Percentiles rank a stretch among this genome's conserved stretches.
phyloP scores from a whole-genome alignment of 2,888 invertebrate species.

The Epinotia brunnichana region DNA sequence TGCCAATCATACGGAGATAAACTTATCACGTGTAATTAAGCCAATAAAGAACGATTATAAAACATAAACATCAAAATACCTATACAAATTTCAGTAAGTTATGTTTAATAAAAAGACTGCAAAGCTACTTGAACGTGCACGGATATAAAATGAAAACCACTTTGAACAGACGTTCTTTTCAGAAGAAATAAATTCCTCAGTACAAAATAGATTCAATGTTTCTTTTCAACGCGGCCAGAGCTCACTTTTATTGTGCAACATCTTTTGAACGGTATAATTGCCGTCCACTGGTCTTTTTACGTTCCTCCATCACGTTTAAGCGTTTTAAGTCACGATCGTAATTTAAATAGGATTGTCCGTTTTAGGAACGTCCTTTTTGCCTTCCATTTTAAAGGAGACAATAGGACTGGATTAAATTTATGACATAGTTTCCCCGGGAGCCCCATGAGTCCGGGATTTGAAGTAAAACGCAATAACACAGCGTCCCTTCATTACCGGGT shows the following conservation, averaged over 20 bases:
- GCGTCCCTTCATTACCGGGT: slow-evolving; percentile 61
- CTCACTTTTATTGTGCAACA: slow-evolving; percentile 23
- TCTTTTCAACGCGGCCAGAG: slow-evolving; percentile 9
- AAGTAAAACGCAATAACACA: slow-evolving; percentile 59
- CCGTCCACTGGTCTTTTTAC: slow-evolving; percentile 18
- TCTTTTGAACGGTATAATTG: slow-evolving; percentile 26
- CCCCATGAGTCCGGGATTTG: slow-evolving; percentile 52
- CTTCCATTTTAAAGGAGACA: slow-evolving; percentile 52
- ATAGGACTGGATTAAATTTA: slow-evolving; percentile 62
- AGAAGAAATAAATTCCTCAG: slow-evolving; percentile 1
- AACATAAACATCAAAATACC: too few species aligned
- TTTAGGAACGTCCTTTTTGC: slow-evolving; percentile 37
- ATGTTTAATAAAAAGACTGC: background rate
- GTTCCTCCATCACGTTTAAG: slow-evolving; percentile 18
- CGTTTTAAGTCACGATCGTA: slow-evolving; percentile 28
- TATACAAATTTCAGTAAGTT: too few species aligned
- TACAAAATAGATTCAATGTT: slow-evolving; percentile 25
- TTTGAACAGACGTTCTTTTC: background rate
- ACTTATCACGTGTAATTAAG: too few species aligned
- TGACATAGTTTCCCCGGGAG: slow-evolving; percentile 56
- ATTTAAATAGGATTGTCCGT: slow-evolving; percentile 20
- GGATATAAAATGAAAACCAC: slow-evolving; percentile 4
- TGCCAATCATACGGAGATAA: too few species aligned
- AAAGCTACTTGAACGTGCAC: background rate
- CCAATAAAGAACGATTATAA: too few species aligned